A percentile compares a stretch with the other conserved stretches of the same genome.
phyloP scores from a whole-genome alignment of 64 coral and sea anemone species.

The Porites lutea region DNA sequence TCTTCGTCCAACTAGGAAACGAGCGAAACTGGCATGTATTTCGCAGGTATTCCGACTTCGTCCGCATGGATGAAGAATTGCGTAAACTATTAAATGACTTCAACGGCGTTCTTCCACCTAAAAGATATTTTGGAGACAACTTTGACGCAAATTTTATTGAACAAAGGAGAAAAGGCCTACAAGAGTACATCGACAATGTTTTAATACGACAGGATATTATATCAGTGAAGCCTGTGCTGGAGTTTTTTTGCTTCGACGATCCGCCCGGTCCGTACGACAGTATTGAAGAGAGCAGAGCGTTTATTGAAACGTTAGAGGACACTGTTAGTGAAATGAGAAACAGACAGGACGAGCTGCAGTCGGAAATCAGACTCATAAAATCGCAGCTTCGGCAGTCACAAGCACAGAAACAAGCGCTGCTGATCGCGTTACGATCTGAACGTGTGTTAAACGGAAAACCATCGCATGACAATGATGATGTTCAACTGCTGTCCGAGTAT shows the following conservation, averaged over 20 bases:
- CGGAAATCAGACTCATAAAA: conserved; percentile 78
- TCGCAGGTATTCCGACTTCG: conserved; percentile 96
- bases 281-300: conserved; percentile 88
- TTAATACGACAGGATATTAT: conserved; percentile 32
- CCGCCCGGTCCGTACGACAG: conserved; percentile 90
- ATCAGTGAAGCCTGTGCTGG: conserved; percentile 50
- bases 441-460: conserved; percentile 85
- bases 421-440: conserved; percentile 84
- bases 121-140: conserved; percentile 92
- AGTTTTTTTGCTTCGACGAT: conserved; percentile 93
- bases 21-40: conserved; percentile 90
- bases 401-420: conserved; percentile 79
- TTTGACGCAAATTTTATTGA: conserved; percentile 89
- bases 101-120: conserved; percentile 77
- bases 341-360: conserved; percentile 48
- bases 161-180: conserved; percentile 67
- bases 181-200: conserved; percentile 78
- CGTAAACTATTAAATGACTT: conserved; percentile 55
- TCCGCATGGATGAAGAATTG: conserved; percentile 80
- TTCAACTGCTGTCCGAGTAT: conserved; percentile 75
- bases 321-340: conserved; percentile 71
- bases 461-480: conserved; percentile 74
- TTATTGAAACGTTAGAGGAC: conserved; percentile 85
- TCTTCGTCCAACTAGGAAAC: conserved; percentile 72
- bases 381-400: conserved; percentile 81